These are phyloP conservation scores for Pogoniulus pusillus DNA, from an alignment of 2,797 vertebrate genomes.

Conservation along the genomic window DNA sequence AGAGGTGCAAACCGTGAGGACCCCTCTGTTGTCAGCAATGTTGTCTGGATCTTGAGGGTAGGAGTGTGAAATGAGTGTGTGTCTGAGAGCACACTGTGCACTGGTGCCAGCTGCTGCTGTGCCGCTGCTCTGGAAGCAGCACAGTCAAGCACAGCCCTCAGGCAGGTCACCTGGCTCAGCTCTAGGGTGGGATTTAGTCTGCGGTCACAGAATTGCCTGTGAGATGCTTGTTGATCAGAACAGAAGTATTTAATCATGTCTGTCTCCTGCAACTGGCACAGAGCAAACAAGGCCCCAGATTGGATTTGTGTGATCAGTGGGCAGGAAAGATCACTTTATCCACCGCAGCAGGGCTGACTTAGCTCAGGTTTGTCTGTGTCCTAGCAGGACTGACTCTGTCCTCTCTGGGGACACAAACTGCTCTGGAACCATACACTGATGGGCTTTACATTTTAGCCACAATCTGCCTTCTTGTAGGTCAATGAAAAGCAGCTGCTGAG, in stretches of 20 bases:
- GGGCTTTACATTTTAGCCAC: neutral
- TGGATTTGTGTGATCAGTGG: slow-evolving; percentile 52
- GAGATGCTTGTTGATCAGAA: slow-evolving; percentile 23
- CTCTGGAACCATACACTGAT: neutral
- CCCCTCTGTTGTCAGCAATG: fast-evolving
- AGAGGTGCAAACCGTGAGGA: neutral
- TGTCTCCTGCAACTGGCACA: slow-evolving; percentile 11
- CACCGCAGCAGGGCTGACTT: neutral
- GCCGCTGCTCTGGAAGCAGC: neutral
- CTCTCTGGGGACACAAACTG: neutral
- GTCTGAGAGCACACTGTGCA: neutral
- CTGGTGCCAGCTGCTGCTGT: fast-evolving
- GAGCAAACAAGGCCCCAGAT: slow-evolving; percentile 45
- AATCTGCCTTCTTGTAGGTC: neutral
- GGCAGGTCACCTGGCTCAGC: neutral
- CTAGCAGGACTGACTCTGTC: neutral
- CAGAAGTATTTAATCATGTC: slow-evolving; percentile 45
- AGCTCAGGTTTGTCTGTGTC: neutral
- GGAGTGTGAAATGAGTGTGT: neutral
- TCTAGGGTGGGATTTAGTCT: neutral
- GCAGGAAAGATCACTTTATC: slow-evolving; percentile 41
- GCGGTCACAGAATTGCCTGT: neutral
- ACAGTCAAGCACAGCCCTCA: neutral
- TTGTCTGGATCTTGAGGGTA: neutral
- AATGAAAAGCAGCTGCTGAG: neutral